A percentile compares a stretch with the other conserved stretches of the same genome.
Conservation (phyloP, 2,797 vertebrate species). For the Dicrostonyx torquatus region DNA sequence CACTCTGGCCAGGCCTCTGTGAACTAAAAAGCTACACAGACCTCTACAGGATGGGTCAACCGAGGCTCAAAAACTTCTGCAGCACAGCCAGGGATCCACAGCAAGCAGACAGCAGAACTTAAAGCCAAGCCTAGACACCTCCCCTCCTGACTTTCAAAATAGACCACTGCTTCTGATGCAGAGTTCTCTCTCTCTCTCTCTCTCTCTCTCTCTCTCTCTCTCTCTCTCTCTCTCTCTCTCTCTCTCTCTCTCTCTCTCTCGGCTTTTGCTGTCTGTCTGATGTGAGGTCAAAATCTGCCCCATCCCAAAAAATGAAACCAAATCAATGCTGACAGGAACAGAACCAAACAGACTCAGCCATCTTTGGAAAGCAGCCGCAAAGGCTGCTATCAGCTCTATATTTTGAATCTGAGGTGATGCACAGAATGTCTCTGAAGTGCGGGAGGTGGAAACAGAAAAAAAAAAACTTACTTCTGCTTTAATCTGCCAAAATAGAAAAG, state of each 20-base stretch:
- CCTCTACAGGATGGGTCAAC: not conserved
- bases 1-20: not conserved
- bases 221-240: not conserved
- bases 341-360: conserved; percentile 56
- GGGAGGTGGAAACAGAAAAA: not conserved
- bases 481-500: conserved; percentile 41
- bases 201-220: not conserved
- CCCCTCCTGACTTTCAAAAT: not conserved
- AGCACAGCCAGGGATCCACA: not conserved
- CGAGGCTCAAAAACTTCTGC: not conserved
- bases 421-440: conserved; percentile 61
- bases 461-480: conserved; percentile 36
- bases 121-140: not conserved
- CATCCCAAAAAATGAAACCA: conserved; percentile 52
- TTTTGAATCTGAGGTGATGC: conserved; percentile 18
- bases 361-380: conserved; percentile 57
- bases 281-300: conserved; percentile 54
- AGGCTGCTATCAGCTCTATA: conserved; percentile 7
- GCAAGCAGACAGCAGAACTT: not conserved
- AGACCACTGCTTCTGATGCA: not conserved
- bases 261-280: conserved; percentile 33
- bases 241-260: not conserved
- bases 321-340: conserved; percentile 42
- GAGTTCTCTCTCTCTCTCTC: not conserved
- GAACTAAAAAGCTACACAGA: conserved; percentile 23